These are phyloP conservation scores for Onychorhynchus coronatus DNA, from an alignment of 2,113 vertebrate species.

Conservation along the genomic window DNA sequence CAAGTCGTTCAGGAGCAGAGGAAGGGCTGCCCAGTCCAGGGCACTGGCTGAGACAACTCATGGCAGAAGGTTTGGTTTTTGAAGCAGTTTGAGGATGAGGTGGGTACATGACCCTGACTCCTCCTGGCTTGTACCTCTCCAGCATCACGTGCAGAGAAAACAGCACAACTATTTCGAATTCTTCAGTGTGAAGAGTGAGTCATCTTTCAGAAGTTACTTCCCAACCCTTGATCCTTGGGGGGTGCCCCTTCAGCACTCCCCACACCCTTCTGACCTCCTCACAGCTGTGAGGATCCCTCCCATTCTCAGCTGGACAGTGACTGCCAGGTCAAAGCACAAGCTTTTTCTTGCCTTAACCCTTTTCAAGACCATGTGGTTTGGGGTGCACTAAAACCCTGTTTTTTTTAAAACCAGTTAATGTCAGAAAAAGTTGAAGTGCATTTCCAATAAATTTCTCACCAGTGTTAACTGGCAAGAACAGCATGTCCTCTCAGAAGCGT, in stretches of 20 bases:
- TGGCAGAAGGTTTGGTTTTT: background rate
- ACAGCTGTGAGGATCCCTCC: background rate
- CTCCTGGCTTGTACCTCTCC: background rate
- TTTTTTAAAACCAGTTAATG: background rate
- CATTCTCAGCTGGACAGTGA: background rate
- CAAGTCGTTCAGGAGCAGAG: fast-evolving
- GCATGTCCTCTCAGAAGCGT: background rate
- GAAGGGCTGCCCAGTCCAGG: background rate
- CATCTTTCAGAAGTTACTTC: background rate
- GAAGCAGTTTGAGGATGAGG: background rate
- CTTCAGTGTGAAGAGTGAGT: background rate
- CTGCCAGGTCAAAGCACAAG: background rate
- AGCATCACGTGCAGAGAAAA: background rate
- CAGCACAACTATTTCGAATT: background rate
- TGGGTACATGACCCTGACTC: fast-evolving
- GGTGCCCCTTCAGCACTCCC: background rate
- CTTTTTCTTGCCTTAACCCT: background rate
- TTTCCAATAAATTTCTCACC: background rate
- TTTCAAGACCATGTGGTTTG: background rate
- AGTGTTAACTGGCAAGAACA: background rate
- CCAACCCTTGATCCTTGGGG: background rate
- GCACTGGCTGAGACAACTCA: background rate
- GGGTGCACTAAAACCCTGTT: background rate
- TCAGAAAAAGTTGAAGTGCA: background rate
- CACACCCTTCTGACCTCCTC: background rate